Conservation (phyloP, 2,113 vertebrate genomes). For the Brevimyrus niger region DNA sequence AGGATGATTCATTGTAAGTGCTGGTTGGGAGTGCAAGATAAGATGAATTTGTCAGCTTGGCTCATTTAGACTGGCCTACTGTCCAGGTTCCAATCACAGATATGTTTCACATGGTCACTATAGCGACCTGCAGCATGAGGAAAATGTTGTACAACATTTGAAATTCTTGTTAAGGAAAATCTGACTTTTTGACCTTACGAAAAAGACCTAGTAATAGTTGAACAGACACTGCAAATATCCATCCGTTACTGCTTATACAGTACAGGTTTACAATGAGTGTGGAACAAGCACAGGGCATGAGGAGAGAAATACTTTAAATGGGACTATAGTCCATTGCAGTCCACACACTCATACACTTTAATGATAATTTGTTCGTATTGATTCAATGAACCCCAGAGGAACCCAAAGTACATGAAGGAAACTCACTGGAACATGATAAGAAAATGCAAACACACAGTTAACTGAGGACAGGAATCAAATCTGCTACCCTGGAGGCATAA, state of each 20-base stretch:
- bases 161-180: not conserved
- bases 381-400: not conserved
- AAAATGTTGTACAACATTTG: conserved; percentile 11
- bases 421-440: not conserved
- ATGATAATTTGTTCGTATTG: not conserved
- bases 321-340: not conserved
- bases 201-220: not conserved
- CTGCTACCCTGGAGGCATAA: not conserved
- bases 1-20: conserved; percentile 15
- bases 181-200: not conserved
- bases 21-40: not conserved
- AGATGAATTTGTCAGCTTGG: conserved; percentile 9
- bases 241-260: not conserved
- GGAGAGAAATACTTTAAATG: not conserved
- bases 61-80: not conserved
- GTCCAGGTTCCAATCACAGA: not conserved
- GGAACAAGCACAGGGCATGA: not conserved
- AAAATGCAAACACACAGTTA: not conserved
- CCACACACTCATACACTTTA: not conserved
- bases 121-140: not conserved
- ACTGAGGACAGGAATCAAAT: not conserved
- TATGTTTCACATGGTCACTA: conserved; percentile 5
- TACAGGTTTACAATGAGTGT: not conserved
- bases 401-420: not conserved
- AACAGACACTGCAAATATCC: not conserved